Conservation (phyloP, 2,888 invertebrate genomes). For the Scaptomyza polygonia region DNA sequence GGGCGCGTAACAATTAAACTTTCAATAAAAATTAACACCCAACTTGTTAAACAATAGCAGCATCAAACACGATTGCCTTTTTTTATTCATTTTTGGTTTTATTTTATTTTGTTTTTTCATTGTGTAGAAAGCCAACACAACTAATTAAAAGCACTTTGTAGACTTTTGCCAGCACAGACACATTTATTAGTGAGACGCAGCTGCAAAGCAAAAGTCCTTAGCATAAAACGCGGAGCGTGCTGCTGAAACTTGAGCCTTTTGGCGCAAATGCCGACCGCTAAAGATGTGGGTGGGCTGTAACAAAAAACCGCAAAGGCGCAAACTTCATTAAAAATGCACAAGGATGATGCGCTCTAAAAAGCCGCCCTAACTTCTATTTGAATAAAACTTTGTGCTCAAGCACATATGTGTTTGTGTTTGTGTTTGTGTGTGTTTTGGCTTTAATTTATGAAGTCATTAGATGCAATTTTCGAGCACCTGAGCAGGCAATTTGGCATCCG, state of each 20-base stretch:
- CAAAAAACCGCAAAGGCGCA: constrained; percentile 52
- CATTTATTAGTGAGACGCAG: constrained; percentile 64
- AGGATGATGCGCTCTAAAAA: constrained; percentile 41
- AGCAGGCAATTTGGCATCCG: constrained; percentile 52
- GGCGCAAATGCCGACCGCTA: constrained; percentile 61
- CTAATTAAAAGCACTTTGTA: constrained; percentile 75
- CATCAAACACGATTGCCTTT: background rate
- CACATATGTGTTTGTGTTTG: constrained; percentile 3
- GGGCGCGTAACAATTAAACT: constrained; percentile 30
- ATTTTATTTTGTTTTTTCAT: background rate
- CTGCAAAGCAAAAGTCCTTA: constrained; percentile 37
- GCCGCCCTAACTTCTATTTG: constrained; percentile 48
- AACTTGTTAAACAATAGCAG: constrained; percentile 46
- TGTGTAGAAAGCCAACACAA: constrained; percentile 63
- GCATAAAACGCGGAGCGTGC: constrained; percentile 14
- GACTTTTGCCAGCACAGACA: constrained; percentile 57
- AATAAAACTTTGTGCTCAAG: constrained; percentile 9
- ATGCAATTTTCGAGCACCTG: constrained; percentile 69
- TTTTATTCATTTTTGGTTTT: background rate
- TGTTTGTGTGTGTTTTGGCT: constrained; percentile 23
- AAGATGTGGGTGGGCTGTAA: constrained; percentile 57
- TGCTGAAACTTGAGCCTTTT: constrained; percentile 63
- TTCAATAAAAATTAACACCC: constrained; percentile 55
- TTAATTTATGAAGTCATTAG: constrained; percentile 73
- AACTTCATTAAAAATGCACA: constrained; percentile 75